phyloP scores from a whole-genome alignment of 2,113 vertebrate species.

The Osmerus eperlanus region DNA sequence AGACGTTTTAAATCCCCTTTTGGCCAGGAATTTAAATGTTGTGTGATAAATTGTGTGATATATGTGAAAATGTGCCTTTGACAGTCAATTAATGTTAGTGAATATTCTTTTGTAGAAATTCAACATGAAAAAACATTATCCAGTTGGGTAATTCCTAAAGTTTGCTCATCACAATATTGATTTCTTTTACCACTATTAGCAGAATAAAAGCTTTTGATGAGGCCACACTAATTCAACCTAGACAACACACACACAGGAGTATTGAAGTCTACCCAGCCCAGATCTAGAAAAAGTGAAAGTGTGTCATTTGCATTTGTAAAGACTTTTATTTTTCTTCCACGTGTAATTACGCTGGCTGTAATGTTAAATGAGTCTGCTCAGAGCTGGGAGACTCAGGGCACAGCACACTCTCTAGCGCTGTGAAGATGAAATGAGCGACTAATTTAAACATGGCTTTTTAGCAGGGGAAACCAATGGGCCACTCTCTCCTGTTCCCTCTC shows the following conservation, averaged over 20 bases:
- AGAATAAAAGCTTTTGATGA: too few relatives aligned
- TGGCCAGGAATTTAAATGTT: too few relatives aligned
- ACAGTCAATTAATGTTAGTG: constrained; percentile 18
- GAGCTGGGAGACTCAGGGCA: constrained; percentile 26
- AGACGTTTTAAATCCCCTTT: background rate
- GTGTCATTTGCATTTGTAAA: constrained; percentile 36
- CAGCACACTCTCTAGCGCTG: constrained; percentile 5
- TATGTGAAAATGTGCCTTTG: constrained; percentile 9
- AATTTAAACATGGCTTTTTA: constrained; percentile 44
- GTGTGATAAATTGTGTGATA: too few relatives aligned
- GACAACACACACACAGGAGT: background rate
- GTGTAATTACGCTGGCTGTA: constrained; percentile 33
- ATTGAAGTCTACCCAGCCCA: background rate
- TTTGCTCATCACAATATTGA: too few relatives aligned
- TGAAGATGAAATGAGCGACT: constrained; percentile 47
- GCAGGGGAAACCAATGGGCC: constrained; percentile 23
- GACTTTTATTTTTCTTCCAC: constrained; percentile 17
- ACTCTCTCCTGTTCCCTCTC: background rate
- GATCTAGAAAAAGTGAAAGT: constrained; percentile 11
- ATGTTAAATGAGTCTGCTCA: constrained; percentile 26
- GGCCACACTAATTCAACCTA: too few relatives aligned
- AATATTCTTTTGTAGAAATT: background rate
- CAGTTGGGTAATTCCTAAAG: background rate
- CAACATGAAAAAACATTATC: too few relatives aligned
- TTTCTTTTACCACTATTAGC: too few relatives aligned